Base-by-base conservation (phyloP, 2,113 vertebrate genomes). In the Percina caprodes region DNA sequence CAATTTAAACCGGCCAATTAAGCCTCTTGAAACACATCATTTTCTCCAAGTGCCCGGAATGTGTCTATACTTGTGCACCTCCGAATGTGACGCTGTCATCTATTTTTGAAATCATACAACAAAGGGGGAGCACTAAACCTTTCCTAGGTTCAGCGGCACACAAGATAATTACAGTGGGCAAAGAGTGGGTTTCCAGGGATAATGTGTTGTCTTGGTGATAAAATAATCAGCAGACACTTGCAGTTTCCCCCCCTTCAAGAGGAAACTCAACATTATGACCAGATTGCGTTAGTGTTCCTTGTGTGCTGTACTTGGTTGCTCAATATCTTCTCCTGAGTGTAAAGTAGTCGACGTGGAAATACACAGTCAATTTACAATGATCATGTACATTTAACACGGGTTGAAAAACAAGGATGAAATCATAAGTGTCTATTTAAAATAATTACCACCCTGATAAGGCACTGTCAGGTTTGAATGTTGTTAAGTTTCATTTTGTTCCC, bases 101-200 rank as follows among this genome's bases (percentile, higher is more conserved):
- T 72, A 74, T 88, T 83, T n/a, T 79, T 79, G 67, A 86, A 72
- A 52, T 55, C 18, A 51, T 52, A 63, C 70, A 45, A 82, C 70
- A 45, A 82, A 85, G 70, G 77, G n/a, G 62, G 69, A 77, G 62
- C n/a, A 10, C 42, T 48, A 73, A 81, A 87, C 70, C 85, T 62
- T 79, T 83, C 72, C 71, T 63, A 67, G 63, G 58, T 86, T 82
- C 77, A 74, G 77, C 19, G 65, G 78, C 70, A 86, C 88, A 93
- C 88, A 89, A 86, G 85, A 82, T 90, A 86, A 91, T 90, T 87
- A 87, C 72, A 74, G 83, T 73, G 49, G 69, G 75, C 71, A 81
- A 79, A 85, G 79, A 21, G 49, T 46, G 74, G 56, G 84, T 87
- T 86, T 86, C 66, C 70, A 79, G 81, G 56, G 76, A 91, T 82